Evolutionary conservation across 2,113 vertebrate genomes (phyloP).

Genomic region (Circaetus gallicus): DNA sequence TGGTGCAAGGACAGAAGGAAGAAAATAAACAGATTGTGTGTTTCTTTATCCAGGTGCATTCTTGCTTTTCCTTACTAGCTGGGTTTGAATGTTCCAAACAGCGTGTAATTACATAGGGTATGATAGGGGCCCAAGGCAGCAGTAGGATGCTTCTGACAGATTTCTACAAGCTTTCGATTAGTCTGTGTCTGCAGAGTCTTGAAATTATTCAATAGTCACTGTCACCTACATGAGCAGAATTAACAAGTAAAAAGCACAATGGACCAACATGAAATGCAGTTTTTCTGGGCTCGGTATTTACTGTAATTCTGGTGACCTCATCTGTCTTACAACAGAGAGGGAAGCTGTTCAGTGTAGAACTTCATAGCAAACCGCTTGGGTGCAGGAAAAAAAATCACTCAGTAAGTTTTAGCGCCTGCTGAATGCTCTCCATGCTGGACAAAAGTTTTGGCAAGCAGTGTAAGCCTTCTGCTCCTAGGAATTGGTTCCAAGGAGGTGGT

Average conservation of each 20-base stretch:
- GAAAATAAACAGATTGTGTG: background rate
- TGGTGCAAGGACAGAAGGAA: background rate
- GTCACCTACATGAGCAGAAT: background rate
- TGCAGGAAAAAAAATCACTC: background rate
- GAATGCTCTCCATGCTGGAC: background rate
- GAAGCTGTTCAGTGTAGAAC: background rate
- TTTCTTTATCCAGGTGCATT: background rate
- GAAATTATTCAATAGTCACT: background rate
- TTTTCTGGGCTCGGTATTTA: background rate
- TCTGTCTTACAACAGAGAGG: background rate
- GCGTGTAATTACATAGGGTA: background rate
- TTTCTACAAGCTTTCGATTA: background rate
- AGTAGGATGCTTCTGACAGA: background rate
- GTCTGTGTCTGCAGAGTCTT: background rate
- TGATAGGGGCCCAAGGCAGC: background rate
- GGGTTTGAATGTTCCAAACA: background rate
- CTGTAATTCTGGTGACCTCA: background rate
- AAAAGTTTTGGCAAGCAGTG: background rate
- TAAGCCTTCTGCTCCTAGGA: background rate
- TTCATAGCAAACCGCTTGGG: background rate
- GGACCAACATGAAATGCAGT: background rate
- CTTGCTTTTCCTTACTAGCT: background rate
- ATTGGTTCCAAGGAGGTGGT: background rate
- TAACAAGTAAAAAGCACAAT: background rate
- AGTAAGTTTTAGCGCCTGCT: background rate